Percentiles rank a stretch among this genome's conserved stretches.
Conservation (phyloP, 2,888 invertebrate genomes). For the Chironomus riparius region DNA sequence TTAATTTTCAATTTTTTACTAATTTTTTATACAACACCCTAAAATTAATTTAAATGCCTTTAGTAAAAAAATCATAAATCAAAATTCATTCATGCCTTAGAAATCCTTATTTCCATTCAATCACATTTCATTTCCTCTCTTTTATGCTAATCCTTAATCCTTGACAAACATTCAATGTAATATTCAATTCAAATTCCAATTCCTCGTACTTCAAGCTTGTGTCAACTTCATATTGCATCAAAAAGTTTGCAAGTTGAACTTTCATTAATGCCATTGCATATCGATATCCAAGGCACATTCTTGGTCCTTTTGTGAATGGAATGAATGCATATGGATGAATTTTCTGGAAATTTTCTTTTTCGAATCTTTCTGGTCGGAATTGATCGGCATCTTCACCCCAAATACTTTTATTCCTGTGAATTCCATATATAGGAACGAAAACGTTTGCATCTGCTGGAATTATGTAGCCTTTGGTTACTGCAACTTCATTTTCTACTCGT, state of each 20-base stretch:
- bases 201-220: not conserved
- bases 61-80: no score
- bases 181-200: not conserved
- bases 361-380: not conserved
- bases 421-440: not conserved
- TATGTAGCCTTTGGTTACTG: not conserved
- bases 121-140: not conserved
- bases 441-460: not conserved
- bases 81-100: no score
- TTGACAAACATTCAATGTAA: not conserved
- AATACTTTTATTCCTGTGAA: not conserved
- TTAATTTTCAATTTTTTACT: no score
- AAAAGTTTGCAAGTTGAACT: not conserved
- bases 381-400: not conserved
- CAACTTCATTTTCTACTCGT: not conserved
- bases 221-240: not conserved
- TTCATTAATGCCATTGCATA: conserved; percentile 18
- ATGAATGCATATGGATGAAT: not conserved
- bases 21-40: no score
- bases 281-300: conserved; percentile 3
- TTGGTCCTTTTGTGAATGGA: conserved; percentile 1
- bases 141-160: not conserved
- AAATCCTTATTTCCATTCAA: no score
- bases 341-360: not conserved
- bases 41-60: no score